Evolutionary conservation across 2,888 invertebrate species (phyloP).

Genomic region (Pristionchus mayeri): DNA sequence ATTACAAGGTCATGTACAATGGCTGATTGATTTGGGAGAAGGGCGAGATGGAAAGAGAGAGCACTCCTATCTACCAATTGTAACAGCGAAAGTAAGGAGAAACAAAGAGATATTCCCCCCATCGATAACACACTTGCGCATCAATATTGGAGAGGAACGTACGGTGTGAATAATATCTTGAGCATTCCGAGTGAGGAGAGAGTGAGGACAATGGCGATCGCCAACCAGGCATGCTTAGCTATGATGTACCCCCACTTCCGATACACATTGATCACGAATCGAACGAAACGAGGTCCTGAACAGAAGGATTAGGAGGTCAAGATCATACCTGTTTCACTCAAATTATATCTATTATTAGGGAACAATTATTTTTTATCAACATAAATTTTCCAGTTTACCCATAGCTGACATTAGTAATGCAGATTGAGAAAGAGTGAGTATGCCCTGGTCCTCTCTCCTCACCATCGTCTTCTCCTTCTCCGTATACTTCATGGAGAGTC

Average conservation of each 20-base stretch:
- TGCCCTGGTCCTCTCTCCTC: too few relatives aligned
- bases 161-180: slow-evolving; percentile 68
- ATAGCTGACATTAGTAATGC: too few relatives aligned
- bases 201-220: slow-evolving; percentile 68
- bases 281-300: slow-evolving; percentile 70
- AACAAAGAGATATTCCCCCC: slow-evolving; percentile 1
- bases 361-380: too few relatives aligned
- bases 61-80: slow-evolving; percentile 19
- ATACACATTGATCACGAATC: slow-evolving; percentile 72
- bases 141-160: slow-evolving; percentile 6
- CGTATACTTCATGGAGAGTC: slow-evolving; percentile 36
- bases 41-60: neutral
- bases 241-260: slow-evolving; percentile 73
- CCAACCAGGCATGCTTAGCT: slow-evolving; percentile 70
- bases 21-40: neutral
- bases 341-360: too few relatives aligned
- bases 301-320: too few relatives aligned
- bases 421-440: too few relatives aligned
- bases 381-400: too few relatives aligned
- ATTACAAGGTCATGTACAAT: neutral
- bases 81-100: neutral
- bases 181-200: slow-evolving; percentile 65
- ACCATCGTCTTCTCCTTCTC: slow-evolving; percentile 27
- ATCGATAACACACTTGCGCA: neutral
- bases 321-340: too few relatives aligned